These are phyloP conservation scores for Cranoglanis bouderius DNA, from an alignment of 2,113 vertebrate species.

Conservation along the genomic window DNA sequence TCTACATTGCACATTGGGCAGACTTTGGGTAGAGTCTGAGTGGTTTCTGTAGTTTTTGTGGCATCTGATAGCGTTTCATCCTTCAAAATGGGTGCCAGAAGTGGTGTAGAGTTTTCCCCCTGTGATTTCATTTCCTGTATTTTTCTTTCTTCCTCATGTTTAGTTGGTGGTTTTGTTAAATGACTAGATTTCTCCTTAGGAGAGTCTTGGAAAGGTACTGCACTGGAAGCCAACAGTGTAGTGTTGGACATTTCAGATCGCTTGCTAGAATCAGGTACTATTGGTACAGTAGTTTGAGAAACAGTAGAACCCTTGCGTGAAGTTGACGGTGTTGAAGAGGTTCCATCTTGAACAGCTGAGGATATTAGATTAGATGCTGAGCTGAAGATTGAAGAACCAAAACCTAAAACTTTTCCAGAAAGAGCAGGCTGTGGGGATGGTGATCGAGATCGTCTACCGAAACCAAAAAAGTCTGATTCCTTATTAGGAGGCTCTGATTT, in stretches of 20 bases:
- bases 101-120: not conserved
- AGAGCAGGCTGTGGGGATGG: conserved; percentile 51
- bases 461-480: conserved; percentile 72
- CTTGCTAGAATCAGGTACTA: conserved; percentile 53
- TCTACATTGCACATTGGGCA: conserved; percentile 47
- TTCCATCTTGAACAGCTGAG: conserved; percentile 70
- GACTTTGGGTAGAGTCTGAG: conserved; percentile 22
- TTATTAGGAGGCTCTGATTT: conserved; percentile 69
- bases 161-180: conserved; percentile 2
- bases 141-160: conserved; percentile 52
- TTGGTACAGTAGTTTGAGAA: conserved; percentile 52
- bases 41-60: conserved; percentile 47
- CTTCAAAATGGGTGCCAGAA: conserved; percentile 56
- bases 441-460: conserved; percentile 62
- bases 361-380: conserved; percentile 76
- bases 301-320: conserved; percentile 69
- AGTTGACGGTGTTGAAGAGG: conserved; percentile 55
- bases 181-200: not conserved
- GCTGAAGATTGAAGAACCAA: conserved; percentile 70
- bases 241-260: conserved; percentile 36
- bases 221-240: not conserved
- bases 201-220: not conserved
- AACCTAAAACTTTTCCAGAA: conserved; percentile 76
- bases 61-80: conserved; percentile 36
- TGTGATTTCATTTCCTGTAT: conserved; percentile 54